Conservation (phyloP, 1,140 invertebrate species). For the Schmidtea mediterranea region DNA sequence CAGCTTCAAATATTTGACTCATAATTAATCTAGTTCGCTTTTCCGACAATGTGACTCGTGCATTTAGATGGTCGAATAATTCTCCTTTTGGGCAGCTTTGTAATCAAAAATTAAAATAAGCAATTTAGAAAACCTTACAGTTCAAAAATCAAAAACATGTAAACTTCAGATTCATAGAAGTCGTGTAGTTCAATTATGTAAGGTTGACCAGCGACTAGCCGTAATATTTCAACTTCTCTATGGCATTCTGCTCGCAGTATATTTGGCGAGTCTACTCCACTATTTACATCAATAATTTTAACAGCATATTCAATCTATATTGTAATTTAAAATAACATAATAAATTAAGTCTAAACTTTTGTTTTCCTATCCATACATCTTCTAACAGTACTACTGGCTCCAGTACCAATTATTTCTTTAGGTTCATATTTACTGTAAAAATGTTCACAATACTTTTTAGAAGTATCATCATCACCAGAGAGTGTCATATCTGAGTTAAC, state of each 20-base stretch:
- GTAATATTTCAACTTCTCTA: constrained; percentile 69
- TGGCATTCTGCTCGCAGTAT: constrained; percentile 43
- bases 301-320: constrained; percentile 78
- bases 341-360: background rate
- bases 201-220: constrained; percentile 66
- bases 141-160: constrained; percentile 95
- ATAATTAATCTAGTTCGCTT: constrained; percentile 75
- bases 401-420: constrained; percentile 4
- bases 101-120: background rate
- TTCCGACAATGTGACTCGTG: constrained; percentile 85
- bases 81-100: constrained; percentile 70
- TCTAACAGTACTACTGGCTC: constrained; percentile 1
- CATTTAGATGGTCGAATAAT: constrained; percentile 88
- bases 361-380: background rate
- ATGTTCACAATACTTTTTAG: background rate
- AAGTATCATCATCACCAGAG: no score
- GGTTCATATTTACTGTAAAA: constrained; percentile 7
- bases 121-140: constrained; percentile 30
- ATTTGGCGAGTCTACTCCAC: constrained; percentile 45
- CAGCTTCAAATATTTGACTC: constrained; percentile 5
- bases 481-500: no score
- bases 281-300: constrained; percentile 92
- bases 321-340: constrained; percentile 76
- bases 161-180: constrained; percentile 85
- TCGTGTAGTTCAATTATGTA: constrained; percentile 95